Evolutionary conservation across 2,113 vertebrate species (phyloP), one percentile per base, ranked within the genome.

Genomic region (Urocitellus parryii): DNA sequence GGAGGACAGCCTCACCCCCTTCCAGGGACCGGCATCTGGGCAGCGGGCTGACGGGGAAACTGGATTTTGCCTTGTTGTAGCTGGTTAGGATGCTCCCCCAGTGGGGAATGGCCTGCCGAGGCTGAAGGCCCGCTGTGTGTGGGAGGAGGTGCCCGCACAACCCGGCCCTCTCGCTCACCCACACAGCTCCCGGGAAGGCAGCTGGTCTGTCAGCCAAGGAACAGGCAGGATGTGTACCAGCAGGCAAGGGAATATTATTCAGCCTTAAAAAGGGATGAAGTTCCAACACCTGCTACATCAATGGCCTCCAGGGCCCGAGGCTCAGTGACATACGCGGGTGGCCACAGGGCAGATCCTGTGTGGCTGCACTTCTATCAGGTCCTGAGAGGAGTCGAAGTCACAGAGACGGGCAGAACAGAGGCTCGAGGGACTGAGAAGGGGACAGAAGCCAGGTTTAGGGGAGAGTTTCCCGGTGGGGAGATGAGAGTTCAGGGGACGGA

Each of bases 271-370:
- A 58, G 67, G 87, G 24, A 56, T 70, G 39, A 12, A 5, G 8
- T 5, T 1, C 14, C 7, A 24, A 11, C 24, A 4, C 45, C 9
- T 0, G 58, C n/a, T 11, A 0, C 12, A 0, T 20, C 0, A 0
- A 4, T 0, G 32, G 3, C 34, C 34, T 2, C 1, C 0, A 34
- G 68, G 3, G 29, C 65, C 0, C 7, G 4, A 16, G 12, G 25
- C 1, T 29, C 14, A 12, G 48, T 1, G 61, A 58, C 6, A 2
- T 51, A 13, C 29, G 10, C 45, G 1, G 0, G 25, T 10, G 32
- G 1, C 20, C 3, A 0, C 24, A 9, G 89, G 42, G 1, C 56
- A 2, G 1, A 16, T 2, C 8, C 25, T 14, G 0, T 0, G 0
- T 1, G 45, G 24, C 1, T 4, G 53, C 37, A 8, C 16, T 24